phyloP scores from a whole-genome alignment of 2,888 invertebrate genomes.

The Sminthurides aquaticus region DNA sequence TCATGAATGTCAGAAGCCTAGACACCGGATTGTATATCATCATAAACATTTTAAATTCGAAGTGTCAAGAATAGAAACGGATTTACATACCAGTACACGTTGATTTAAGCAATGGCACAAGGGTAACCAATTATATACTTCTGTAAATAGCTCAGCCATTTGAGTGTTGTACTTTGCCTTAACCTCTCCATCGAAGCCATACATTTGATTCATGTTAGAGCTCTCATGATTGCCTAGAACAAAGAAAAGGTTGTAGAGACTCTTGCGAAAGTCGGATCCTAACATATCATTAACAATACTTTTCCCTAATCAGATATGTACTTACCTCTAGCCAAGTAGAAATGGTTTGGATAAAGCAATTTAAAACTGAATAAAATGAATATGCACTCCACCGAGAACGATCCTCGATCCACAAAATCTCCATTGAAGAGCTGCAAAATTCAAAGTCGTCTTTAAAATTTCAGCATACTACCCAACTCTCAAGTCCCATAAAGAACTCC shows the following conservation, averaged over 20 bases:
- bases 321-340: constrained; percentile 94
- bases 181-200: constrained; percentile 98
- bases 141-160: constrained; percentile 96
- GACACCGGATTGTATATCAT: constrained; percentile 7
- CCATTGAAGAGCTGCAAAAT: constrained; percentile 78
- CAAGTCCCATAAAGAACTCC: not conserved
- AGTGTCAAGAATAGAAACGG: no score
- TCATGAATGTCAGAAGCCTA: constrained; percentile 12
- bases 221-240: constrained; percentile 92
- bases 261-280: no score
- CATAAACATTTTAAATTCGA: constrained; percentile 10
- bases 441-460: not conserved
- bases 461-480: no score
- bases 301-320: no score
- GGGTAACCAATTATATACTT: constrained; percentile 97
- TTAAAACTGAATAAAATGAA: constrained; percentile 96
- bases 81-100: constrained; percentile 58
- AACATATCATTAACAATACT: no score
- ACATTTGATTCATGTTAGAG: constrained; percentile 98
- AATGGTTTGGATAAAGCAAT: constrained; percentile 88
- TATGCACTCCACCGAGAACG: constrained; percentile 98
- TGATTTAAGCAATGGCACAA: constrained; percentile 90
- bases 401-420: constrained; percentile 98
- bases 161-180: constrained; percentile 87
- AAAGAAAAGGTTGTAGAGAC: constrained; percentile 11